Conservation (phyloP, 2,888 invertebrate genomes). For the Vannuccia rotundouncinata region DNA sequence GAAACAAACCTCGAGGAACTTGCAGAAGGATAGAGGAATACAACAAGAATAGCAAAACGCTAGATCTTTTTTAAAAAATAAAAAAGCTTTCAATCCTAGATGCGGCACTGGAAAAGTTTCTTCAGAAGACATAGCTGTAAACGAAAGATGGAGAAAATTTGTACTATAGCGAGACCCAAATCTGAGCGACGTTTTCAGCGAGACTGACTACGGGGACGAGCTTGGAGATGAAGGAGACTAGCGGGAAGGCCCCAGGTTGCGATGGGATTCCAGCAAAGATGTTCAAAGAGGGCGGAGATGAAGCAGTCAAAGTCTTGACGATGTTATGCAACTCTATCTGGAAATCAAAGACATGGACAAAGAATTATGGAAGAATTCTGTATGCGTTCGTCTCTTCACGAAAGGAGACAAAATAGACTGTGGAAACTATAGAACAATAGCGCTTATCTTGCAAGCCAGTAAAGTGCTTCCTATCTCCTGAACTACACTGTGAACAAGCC, state of each 20-base stretch:
- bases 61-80: neutral
- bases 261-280: conserved; percentile 2
- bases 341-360: neutral
- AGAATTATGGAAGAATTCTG: conserved; percentile 3
- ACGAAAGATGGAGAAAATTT: conserved; percentile 3
- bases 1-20: neutral
- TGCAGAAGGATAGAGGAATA: neutral
- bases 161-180: neutral
- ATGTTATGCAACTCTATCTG: neutral
- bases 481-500: neutral
- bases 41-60: neutral
- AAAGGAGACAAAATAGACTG: conserved; percentile 6
- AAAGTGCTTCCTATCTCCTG: conserved; percentile 7
- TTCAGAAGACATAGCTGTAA: neutral
- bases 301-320: neutral
- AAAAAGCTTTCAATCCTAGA: conserved; percentile 8
- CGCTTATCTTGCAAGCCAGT: conserved; percentile 1
- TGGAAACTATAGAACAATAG: conserved; percentile 8
- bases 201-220: neutral
- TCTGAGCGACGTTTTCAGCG: neutral
- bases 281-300: neutral
- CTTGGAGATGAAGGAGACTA: neutral
- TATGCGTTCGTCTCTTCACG: neutral
- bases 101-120: neutral
- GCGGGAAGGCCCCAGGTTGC: neutral